Evolutionary conservation across 2,797 vertebrate genomes (phyloP), one percentile per base, ranked within the genome.

Genomic region (Microcaecilia unicolor): DNA sequence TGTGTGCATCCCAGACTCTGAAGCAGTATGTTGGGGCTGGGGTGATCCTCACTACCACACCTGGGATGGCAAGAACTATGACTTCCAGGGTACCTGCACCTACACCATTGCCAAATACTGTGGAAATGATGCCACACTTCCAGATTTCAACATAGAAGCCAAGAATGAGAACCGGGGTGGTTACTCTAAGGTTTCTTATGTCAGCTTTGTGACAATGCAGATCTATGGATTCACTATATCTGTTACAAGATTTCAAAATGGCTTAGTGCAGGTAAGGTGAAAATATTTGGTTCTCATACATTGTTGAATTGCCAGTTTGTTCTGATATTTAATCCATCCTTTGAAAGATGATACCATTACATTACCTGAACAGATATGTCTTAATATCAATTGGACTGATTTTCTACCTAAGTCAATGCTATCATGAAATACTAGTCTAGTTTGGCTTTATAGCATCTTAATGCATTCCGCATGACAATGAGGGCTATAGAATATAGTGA

Each of bases 41-140:
- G 89, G 89, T 0, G 90, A 92, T 36, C 85, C 89, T 3, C 91
- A 93, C 31, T 93, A 86, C 43, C 76, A 56, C 39, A 93, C 87
- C 11, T 94, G 91, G 15, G 88, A 96, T 1, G 77, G 80, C 3
- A 68, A 60, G 9, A 61, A 64, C 31, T 94, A 68, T 1, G 49
- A 91, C 62, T 90, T 94, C 67, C 85, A 90, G 60, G 91, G 92
- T 41, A 92, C 89, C 6, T 96, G 91, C 59, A 76, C 68, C 14
- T 91, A 93, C 34, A 53, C 70, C 5, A 37, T 92, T 44, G 82
- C 64, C 0, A 67, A 86, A 40, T 80, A 82, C 9, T 84, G 80
- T 0, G 70, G 83, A 0, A 15, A 22, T 0, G 38, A 67, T 27
- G 20, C 43, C 0, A 3, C 9, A 9, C 48, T 81, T 6, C 72